Evolutionary conservation across 2,888 invertebrate genomes (phyloP).

Genomic region (Drosophila buzzatii): DNA sequence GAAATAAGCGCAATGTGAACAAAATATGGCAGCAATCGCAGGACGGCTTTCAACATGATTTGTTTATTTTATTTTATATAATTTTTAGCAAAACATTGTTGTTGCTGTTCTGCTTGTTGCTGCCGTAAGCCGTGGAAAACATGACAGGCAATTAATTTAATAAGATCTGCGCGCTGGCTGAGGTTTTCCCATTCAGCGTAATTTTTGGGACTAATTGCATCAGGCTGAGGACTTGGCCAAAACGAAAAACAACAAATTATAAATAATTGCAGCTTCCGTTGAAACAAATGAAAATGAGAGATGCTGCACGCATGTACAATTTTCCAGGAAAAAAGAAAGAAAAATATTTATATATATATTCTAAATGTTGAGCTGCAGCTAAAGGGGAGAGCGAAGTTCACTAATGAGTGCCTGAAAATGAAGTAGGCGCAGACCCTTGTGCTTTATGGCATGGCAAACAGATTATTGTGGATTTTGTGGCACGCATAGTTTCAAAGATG

Average conservation of each 20-base stretch:
- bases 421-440: slow-evolving; percentile 32
- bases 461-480: slow-evolving; percentile 79
- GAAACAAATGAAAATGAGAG: slow-evolving; percentile 60
- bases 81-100: slow-evolving; percentile 51
- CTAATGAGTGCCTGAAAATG: slow-evolving; percentile 65
- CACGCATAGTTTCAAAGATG: slow-evolving; percentile 71
- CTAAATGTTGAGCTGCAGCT: slow-evolving; percentile 8
- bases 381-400: slow-evolving; percentile 46
- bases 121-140: slow-evolving; percentile 59
- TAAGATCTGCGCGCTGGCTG: slow-evolving; percentile 48
- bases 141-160: slow-evolving; percentile 77
- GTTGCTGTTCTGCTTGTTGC: slow-evolving; percentile 22
- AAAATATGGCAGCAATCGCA: slow-evolving; percentile 77
- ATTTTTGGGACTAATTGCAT: slow-evolving; percentile 64
- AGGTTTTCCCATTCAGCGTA: slow-evolving; percentile 55
- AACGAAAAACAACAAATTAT: slow-evolving; percentile 69
- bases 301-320: slow-evolving; percentile 62
- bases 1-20: slow-evolving; percentile 65
- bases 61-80: slow-evolving; percentile 49
- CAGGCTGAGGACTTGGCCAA: slow-evolving; percentile 34
- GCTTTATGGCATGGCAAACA: slow-evolving; percentile 65
- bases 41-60: slow-evolving; percentile 65
- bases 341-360: slow-evolving; percentile 8
- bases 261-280: slow-evolving; percentile 79
- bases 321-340: slow-evolving; percentile 62